Evolutionary conservation across 2,888 invertebrate species (phyloP).

Genomic region (Mythimna vitellina): DNA sequence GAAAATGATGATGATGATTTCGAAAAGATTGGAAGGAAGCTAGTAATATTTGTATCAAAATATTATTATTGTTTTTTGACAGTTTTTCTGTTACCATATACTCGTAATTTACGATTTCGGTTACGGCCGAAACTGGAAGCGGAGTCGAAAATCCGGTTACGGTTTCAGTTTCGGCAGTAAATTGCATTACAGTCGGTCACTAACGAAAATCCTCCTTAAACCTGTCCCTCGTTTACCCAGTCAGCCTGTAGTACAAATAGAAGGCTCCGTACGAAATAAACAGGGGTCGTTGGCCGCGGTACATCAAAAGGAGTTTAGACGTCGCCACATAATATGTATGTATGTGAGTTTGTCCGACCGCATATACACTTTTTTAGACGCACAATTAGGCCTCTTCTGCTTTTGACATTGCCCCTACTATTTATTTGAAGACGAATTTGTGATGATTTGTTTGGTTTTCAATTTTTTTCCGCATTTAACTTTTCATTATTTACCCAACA

Average conservation of each 20-base stretch:
- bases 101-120: too few relatives aligned
- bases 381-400: slow-evolving; percentile 84
- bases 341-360: slow-evolving; percentile 69
- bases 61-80: too few relatives aligned
- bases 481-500: background rate
- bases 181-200: background rate
- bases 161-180: too few relatives aligned
- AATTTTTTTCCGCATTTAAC: background rate
- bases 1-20: too few relatives aligned
- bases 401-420: slow-evolving; percentile 79
- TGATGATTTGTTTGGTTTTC: background rate
- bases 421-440: slow-evolving; percentile 17
- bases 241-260: slow-evolving; percentile 13
- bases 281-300: slow-evolving; percentile 69
- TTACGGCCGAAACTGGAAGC: too few relatives aligned
- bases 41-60: too few relatives aligned
- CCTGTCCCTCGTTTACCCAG: slow-evolving; percentile 11
- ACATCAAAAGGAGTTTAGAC: slow-evolving; percentile 73
- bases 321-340: slow-evolving; percentile 63
- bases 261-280: slow-evolving; percentile 48
- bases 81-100: too few relatives aligned
- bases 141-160: too few relatives aligned
- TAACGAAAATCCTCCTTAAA: background rate
- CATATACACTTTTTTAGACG: slow-evolving; percentile 78
- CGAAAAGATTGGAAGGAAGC: too few relatives aligned